phyloP scores from a whole-genome alignment of 2,888 invertebrate species.

The Andrena chrysosceles region DNA sequence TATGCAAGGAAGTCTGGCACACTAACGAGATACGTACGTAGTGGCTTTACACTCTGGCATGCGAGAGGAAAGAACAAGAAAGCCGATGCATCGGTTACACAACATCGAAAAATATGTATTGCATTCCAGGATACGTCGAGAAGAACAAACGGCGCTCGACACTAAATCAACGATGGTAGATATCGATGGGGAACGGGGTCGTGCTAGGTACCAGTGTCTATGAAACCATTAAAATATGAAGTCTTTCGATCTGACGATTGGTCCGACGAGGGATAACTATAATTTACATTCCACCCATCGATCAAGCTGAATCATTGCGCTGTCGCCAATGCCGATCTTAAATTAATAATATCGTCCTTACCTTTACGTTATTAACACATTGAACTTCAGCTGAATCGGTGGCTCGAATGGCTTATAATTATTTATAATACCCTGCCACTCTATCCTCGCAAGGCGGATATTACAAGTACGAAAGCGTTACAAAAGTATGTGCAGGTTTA shows the following conservation, averaged over 20 bases:
- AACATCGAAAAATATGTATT: neutral
- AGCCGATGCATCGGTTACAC: neutral
- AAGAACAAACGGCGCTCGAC: neutral
- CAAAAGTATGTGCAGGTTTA: slow-evolving; percentile 19
- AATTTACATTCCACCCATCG: neutral
- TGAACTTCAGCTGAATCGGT: too few relatives aligned
- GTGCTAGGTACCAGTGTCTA: slow-evolving; percentile 7
- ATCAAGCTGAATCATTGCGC: slow-evolving; percentile 1
- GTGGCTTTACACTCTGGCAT: slow-evolving; percentile 24
- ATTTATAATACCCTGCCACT: neutral
- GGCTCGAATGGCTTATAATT: too few relatives aligned
- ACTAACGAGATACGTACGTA: neutral
- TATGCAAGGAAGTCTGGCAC: neutral
- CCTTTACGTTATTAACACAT: too few relatives aligned
- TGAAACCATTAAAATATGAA: neutral
- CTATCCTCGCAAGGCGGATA: neutral
- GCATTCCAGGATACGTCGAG: slow-evolving; percentile 3
- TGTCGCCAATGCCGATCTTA: neutral
- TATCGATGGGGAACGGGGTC: neutral
- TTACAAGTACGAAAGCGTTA: slow-evolving; percentile 14
- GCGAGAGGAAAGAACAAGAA: slow-evolving; percentile 19
- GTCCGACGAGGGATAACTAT: neutral
- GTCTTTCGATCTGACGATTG: neutral
- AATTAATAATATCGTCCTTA: neutral
- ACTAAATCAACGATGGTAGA: neutral